Conservation (phyloP, 2,113 vertebrate species). For the Ctenodactylus gundi region DNA sequence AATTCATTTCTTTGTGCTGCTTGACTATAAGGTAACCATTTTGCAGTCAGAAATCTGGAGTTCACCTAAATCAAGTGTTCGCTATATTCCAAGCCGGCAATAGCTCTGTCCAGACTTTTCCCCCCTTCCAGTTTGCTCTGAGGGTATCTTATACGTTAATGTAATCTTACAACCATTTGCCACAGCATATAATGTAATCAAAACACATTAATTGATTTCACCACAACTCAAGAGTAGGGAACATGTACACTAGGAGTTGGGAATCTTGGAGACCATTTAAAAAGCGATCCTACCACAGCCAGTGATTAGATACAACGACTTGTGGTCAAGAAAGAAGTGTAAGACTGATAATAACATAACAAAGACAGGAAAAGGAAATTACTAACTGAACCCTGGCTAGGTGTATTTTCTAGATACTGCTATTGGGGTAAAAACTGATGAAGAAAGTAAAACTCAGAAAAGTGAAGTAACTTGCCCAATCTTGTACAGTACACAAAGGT, state of each 20-base stretch:
- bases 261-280: neutral
- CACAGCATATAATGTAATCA: neutral
- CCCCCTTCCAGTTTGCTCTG: neutral
- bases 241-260: neutral
- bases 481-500: neutral
- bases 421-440: neutral
- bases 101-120: neutral
- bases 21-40: neutral
- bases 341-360: neutral
- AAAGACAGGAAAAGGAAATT: neutral
- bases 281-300: neutral
- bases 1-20: neutral
- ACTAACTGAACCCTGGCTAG: neutral
- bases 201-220: neutral
- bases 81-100: neutral
- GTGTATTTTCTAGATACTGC: neutral
- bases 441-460: slow-evolving; percentile 16
- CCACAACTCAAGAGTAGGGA: neutral
- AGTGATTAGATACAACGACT: neutral
- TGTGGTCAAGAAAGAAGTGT: neutral
- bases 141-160: neutral
- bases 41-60: neutral
- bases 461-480: neutral
- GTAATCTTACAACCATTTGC: neutral
- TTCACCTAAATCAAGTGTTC: neutral